A percentile compares a stretch with the other conserved stretches of the same genome.
Conservation (phyloP, 2,113 vertebrate genomes). For the Oriolus oriolus region DNA sequence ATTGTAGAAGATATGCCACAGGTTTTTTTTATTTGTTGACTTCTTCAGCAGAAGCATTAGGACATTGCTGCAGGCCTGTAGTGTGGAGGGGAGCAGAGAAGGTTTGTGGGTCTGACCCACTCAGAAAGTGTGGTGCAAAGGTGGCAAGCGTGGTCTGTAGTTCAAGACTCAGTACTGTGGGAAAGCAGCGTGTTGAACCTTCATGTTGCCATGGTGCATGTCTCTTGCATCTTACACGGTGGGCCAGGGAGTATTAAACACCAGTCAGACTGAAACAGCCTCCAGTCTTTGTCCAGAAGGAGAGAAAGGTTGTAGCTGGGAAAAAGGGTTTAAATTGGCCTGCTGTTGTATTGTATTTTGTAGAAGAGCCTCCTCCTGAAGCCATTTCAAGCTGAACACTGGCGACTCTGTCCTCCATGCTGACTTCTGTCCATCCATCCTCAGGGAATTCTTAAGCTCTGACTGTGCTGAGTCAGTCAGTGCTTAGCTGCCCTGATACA, state of each 20-base stretch:
- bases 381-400: accelerated
- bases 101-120: background rate
- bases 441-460: background rate
- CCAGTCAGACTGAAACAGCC: background rate
- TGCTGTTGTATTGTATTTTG: background rate
- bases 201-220: background rate
- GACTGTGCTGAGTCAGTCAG: background rate
- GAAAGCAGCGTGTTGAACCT: background rate
- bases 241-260: background rate
- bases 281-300: background rate
- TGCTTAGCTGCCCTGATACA: background rate
- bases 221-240: background rate
- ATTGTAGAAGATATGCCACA: background rate
- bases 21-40: background rate
- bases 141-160: background rate
- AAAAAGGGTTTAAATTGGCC: background rate
- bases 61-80: background rate
- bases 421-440: background rate
- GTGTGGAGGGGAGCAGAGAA: background rate
- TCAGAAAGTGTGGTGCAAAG: background rate
- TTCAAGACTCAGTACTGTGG: background rate
- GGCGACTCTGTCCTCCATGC: background rate
- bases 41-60: background rate
- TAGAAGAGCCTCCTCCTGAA: background rate
- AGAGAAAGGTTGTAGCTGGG: background rate